Evolutionary conservation across 2,888 invertebrate species (phyloP).

Genomic region (Orgyia antiqua): DNA sequence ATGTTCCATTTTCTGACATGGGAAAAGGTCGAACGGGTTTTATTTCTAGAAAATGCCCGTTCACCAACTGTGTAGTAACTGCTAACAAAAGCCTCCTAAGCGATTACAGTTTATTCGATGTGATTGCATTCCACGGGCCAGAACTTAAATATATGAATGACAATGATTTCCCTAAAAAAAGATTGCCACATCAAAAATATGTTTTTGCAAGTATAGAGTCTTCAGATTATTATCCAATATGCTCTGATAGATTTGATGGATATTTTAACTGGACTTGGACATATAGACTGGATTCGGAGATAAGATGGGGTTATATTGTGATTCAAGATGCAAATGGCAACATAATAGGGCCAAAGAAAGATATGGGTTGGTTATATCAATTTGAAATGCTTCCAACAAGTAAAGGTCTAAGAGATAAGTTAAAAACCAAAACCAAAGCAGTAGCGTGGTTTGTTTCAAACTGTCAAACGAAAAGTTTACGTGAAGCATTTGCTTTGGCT

Average conservation of each 20-base stretch:
- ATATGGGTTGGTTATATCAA: conserved; percentile 46
- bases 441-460: conserved; percentile 42
- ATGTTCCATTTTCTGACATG: conserved; percentile 45
- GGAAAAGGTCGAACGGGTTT: conserved; percentile 41
- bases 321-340: conserved; percentile 39
- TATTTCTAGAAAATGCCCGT: conserved; percentile 35
- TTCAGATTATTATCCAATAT: conserved; percentile 44
- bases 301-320: conserved; percentile 50
- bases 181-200: conserved; percentile 49
- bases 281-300: conserved; percentile 48
- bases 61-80: conserved; percentile 5
- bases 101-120: conserved; percentile 29
- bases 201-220: conserved; percentile 54
- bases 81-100: conserved; percentile 12
- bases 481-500: conserved; percentile 14
- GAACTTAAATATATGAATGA: conserved; percentile 26
- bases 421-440: conserved; percentile 34
- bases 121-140: conserved; percentile 46
- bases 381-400: conserved; percentile 35
- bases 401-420: conserved; percentile 28
- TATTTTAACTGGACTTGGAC: conserved; percentile 68
- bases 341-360: conserved; percentile 43
- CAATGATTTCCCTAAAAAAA: conserved; percentile 28
- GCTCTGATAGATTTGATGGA: conserved; percentile 34
- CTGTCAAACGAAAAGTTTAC: conserved; percentile 16